Conservation (phyloP, 2,113 vertebrate genomes). For the Catharus fuscescens region DNA sequence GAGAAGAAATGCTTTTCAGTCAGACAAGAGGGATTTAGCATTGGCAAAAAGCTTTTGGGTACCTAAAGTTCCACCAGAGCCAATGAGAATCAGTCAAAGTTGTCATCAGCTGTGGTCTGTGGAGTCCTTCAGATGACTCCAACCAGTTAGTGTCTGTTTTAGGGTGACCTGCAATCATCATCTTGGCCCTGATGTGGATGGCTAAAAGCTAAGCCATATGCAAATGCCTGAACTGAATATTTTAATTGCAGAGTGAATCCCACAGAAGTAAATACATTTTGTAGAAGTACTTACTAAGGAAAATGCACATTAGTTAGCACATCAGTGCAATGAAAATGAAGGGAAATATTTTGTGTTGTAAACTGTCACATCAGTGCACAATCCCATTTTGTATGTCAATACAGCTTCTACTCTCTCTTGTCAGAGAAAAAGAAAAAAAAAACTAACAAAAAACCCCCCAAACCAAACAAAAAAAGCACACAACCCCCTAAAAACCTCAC, state of each 20-base stretch:
- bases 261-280: neutral
- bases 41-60: neutral
- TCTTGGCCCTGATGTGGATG: fast-evolving
- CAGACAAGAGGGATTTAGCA: neutral
- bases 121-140: neutral
- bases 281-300: neutral
- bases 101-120: neutral
- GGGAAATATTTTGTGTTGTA: neutral
- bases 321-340: neutral
- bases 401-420: neutral
- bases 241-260: neutral
- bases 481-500: fast-evolving
- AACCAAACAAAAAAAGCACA: neutral
- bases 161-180: neutral
- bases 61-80: neutral
- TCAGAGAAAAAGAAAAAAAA: neutral
- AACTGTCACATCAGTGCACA: too few species aligned
- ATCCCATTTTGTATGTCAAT: neutral
- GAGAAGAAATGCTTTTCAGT: neutral
- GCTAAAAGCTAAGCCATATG: neutral
- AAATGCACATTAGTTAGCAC: neutral
- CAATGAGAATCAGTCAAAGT: neutral
- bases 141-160: neutral
- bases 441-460: neutral
- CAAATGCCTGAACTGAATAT: neutral